A percentile compares a stretch with the other conserved stretches of the same genome.
Conservation (phyloP, 2,888 invertebrate genomes). For the Xestoiulus laeticollis region DNA sequence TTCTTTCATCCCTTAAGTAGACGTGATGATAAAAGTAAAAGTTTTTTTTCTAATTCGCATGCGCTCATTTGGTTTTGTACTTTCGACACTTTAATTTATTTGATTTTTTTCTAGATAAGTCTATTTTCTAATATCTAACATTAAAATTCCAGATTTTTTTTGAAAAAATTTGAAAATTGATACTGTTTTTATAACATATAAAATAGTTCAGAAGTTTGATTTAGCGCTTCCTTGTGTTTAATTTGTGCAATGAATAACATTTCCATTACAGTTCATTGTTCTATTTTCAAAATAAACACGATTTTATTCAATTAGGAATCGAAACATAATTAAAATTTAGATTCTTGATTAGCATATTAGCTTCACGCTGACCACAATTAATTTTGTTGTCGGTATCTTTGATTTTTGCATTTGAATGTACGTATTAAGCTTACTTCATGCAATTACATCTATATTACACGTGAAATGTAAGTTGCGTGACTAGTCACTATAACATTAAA, state of each 20-base stretch:
- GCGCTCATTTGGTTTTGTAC: neutral
- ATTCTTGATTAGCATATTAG: neutral
- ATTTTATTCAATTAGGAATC: neutral
- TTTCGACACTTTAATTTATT: conserved; percentile 11
- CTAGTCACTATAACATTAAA: too few relatives aligned
- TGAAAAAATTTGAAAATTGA: too few relatives aligned
- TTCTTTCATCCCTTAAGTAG: neutral
- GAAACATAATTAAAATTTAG: neutral
- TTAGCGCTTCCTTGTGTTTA: neutral
- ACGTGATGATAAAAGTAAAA: neutral
- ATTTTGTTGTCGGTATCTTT: neutral
- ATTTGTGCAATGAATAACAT: neutral
- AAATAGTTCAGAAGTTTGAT: too few relatives aligned
- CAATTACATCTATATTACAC: too few relatives aligned
- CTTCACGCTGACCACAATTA: neutral
- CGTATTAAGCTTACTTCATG: neutral
- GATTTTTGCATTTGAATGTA: neutral
- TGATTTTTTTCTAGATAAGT: neutral
- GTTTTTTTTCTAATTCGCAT: neutral
- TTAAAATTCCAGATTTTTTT: too few relatives aligned
- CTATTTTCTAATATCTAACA: neutral
- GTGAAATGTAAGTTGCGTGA: too few relatives aligned
- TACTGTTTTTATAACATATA: too few relatives aligned
- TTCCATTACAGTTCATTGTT: neutral
- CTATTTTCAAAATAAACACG: neutral